Evolutionary conservation across 2,113 vertebrate species (phyloP).

Genomic region (Geococcyx californianus): DNA sequence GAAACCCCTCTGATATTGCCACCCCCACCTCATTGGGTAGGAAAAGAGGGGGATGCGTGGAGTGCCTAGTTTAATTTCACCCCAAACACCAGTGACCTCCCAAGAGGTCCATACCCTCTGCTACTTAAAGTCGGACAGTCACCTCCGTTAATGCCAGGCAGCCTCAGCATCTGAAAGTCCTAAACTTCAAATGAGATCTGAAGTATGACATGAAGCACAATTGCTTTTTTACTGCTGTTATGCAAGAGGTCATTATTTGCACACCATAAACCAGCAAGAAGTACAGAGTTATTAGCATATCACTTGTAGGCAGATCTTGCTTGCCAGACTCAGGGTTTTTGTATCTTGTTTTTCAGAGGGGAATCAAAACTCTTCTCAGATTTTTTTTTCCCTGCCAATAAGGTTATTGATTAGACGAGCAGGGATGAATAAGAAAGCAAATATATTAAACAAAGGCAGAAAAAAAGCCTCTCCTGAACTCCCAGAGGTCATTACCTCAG

Average conservation of each 20-base stretch:
- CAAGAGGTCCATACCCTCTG: background rate
- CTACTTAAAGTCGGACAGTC: background rate
- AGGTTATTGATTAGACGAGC: background rate
- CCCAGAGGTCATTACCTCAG: background rate
- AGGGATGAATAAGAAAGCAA: background rate
- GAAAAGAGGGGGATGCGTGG: background rate
- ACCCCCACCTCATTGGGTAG: background rate
- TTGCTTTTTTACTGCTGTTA: slow-evolving; percentile 21
- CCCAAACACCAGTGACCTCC: background rate
- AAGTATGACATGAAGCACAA: background rate
- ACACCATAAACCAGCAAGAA: slow-evolving; percentile 37
- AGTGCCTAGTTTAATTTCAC: background rate
- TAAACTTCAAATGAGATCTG: background rate
- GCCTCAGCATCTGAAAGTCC: background rate
- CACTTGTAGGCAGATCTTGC: background rate
- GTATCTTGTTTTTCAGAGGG: background rate
- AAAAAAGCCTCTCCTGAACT: background rate
- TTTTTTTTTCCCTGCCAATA: background rate
- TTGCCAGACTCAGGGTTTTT: background rate
- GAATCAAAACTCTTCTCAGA: background rate
- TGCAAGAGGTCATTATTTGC: slow-evolving; percentile 38
- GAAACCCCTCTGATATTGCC: background rate
- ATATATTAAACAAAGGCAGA: background rate
- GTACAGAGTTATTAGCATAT: background rate
- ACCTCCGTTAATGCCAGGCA: background rate